A percentile compares a stretch with the other conserved stretches of the same genome.
Evolutionary conservation across 2,113 vertebrate genomes (phyloP).

Genomic region (Aegotheles bennettii): DNA sequence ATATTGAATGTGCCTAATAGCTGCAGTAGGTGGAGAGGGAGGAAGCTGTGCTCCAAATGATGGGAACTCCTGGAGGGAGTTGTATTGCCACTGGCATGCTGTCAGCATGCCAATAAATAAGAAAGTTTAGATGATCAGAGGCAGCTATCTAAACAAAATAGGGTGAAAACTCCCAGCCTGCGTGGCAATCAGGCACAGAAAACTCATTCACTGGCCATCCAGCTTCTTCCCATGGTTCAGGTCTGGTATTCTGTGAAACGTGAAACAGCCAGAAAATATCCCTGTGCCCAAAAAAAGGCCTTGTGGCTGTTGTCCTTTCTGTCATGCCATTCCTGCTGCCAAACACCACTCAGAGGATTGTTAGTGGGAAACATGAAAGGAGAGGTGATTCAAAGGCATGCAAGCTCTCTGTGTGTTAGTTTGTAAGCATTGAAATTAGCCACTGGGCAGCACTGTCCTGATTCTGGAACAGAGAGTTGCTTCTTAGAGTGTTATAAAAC

Average conservation of each 20-base stretch:
- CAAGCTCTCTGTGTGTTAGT: neutral
- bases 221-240: neutral
- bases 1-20: conserved; percentile 29
- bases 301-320: neutral
- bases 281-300: neutral
- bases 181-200: neutral
- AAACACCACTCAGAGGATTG: neutral
- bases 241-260: neutral
- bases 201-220: neutral
- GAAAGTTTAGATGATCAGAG: conserved; percentile 41
- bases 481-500: neutral
- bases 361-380: neutral
- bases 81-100: conserved; percentile 50
- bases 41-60: conserved; percentile 34
- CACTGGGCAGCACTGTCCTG: neutral
- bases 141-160: conserved; percentile 44
- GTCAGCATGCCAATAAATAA: conserved; percentile 36
- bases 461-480: neutral
- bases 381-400: neutral
- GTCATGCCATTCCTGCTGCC: neutral
- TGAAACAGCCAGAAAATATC: neutral
- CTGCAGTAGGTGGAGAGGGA: conserved; percentile 55
- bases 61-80: conserved; percentile 64
- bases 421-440: neutral
- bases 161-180: conserved; percentile 18